Evolutionary conservation across 2,797 vertebrate species (phyloP).

Genomic region (Glossophaga mutica): DNA sequence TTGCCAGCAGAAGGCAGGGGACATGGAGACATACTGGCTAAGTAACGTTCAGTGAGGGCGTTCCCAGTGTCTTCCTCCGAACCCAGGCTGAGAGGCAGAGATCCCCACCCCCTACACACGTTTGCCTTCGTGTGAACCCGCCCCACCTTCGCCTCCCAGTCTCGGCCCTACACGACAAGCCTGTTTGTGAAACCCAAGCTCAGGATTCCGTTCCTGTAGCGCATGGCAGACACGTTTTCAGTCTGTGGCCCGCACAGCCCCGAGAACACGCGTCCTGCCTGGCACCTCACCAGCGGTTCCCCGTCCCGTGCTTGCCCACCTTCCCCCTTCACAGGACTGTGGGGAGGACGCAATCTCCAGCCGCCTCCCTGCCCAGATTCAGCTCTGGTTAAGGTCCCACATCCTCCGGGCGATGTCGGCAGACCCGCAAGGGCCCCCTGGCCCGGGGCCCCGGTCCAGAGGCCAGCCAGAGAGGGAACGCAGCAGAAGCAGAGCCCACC

Average conservation of each 20-base stretch:
- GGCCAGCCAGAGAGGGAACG: background rate
- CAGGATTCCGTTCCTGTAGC: background rate
- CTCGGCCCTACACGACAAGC: background rate
- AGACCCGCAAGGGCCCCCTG: background rate
- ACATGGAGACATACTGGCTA: background rate
- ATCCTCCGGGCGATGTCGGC: background rate
- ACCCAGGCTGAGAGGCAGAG: background rate
- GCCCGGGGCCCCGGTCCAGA: background rate
- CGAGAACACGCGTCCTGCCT: background rate
- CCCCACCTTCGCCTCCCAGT: background rate
- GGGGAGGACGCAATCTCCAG: background rate
- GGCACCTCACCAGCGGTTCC: background rate
- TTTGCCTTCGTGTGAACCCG: accelerated
- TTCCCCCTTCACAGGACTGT: background rate
- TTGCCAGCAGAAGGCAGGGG: background rate
- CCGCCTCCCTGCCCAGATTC: background rate
- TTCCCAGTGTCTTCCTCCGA: background rate
- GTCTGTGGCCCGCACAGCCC: background rate
- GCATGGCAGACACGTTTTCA: background rate
- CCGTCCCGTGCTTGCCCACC: background rate
- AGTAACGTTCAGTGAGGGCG: background rate
- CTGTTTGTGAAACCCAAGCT: background rate
- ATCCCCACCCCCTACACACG: accelerated
- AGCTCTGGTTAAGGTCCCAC: accelerated
- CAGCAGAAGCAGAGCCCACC: background rate